phyloP scores from a whole-genome alignment of 2,888 invertebrate genomes.

The Hydroisotoma schaefferi region DNA sequence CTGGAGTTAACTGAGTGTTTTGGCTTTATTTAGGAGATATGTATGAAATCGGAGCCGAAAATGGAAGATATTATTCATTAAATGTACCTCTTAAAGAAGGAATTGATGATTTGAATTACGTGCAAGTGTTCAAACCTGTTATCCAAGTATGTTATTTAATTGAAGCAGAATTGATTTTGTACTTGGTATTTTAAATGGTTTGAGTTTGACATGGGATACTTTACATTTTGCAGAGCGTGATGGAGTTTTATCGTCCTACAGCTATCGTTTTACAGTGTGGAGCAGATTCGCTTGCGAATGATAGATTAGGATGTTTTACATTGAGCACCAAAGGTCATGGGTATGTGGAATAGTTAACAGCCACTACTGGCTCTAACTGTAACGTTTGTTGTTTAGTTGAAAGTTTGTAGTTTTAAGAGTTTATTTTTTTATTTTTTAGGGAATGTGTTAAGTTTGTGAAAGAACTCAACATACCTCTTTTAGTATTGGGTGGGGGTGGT shows the following conservation, averaged over 20 bases:
- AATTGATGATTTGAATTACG: conserved; percentile 89
- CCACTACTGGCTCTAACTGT: too few relatives aligned
- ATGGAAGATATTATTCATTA: conserved; percentile 92
- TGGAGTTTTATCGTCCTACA: conserved; percentile 94
- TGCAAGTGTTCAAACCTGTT: conserved; percentile 90
- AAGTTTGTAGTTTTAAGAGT: not conserved
- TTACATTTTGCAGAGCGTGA: conserved; percentile 64
- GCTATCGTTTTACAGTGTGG: conserved; percentile 98
- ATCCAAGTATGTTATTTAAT: conserved; percentile 58
- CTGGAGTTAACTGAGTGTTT: not conserved
- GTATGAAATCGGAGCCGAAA: conserved; percentile 96
- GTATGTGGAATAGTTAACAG: conserved; percentile 50
- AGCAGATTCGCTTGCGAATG: conserved; percentile 94
- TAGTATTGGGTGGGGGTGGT: conserved; percentile 80
- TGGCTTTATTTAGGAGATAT: conserved; percentile 67
- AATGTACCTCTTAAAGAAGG: conserved; percentile 98
- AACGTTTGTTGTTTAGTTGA: not conserved
- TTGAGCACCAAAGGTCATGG: conserved; percentile 92
- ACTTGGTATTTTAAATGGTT: not conserved
- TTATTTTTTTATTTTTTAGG: too few relatives aligned
- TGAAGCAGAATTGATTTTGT: too few relatives aligned
- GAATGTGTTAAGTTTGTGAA: conserved; percentile 97
- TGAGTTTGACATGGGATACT: conserved; percentile 1
- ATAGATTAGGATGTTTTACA: conserved; percentile 93
- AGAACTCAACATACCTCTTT: conserved; percentile 82